Base-by-base conservation (phyloP, 1,140 invertebrate genomes). In the Drosophila ogumai region DNA sequence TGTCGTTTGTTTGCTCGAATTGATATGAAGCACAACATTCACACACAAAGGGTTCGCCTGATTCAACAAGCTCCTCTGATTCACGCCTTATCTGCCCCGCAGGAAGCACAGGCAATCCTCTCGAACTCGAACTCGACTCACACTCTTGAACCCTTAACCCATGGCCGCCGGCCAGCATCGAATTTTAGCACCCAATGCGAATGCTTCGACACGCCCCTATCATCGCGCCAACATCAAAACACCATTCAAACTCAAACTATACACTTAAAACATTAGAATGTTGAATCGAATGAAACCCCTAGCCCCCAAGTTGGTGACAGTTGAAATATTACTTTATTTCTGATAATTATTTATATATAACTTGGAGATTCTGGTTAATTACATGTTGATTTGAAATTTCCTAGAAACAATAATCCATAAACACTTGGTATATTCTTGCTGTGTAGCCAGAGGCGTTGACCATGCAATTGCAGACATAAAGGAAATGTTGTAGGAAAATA, bases 161-260 rank as follows among this genome's bases (percentile, higher is more conserved):
- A 61, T 61, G 57, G 40, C 73, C 71, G 54, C 25, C 54, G 69
- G 69, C 66, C 71, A 47, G 64, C 50, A 73, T 59, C 40, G 69
- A 75, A 54, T 57, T 63, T 77, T 77, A 80, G 55, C 77, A 68
- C 44, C 69, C 60, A 68, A 67, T 61, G 58, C 31, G 56, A 47
- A 77, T 71, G 75, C 52, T 56, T 72, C 67, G 64, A 44, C 68
- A 75, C 76, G 65, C 75, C 43, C 57, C 69, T 73, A 79, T 78
- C 64, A 75, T 59, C 46, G 68, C 34, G 13, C 31, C 36, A 65
- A 46, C 55, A 60, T 76, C 75, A 66, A 67, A 66, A 58, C 54
- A 59, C 73, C 58, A 75, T 32, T 52, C 65, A 38, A 52, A 43
- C 19, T 13, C 10, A 6, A 69, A 41, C 68, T 52, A 58, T 28